A percentile compares a stretch with the other conserved stretches of the same genome.
Conservation (phyloP, 2,888 invertebrate species). For the Clostera curtula region DNA sequence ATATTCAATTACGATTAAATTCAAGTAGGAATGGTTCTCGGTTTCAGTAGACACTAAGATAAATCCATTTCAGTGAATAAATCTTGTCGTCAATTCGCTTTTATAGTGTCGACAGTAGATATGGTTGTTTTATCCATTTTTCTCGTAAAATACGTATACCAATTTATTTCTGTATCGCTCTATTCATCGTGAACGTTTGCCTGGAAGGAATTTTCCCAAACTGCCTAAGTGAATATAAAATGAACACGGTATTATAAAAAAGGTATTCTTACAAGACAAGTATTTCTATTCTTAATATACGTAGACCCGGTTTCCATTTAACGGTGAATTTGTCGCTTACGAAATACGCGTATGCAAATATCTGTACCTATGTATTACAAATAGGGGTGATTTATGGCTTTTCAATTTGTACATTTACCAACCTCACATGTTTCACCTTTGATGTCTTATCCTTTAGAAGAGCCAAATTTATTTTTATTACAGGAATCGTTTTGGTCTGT, state of each 20-base stretch:
- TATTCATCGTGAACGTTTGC: too few relatives aligned
- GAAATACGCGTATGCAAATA: conserved; percentile 27
- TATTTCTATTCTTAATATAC: conserved; percentile 21
- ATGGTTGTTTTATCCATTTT: too few relatives aligned
- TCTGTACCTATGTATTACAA: conserved; percentile 26
- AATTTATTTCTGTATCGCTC: too few relatives aligned
- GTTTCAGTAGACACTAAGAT: too few relatives aligned
- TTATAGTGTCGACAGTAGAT: too few relatives aligned
- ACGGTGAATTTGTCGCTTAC: conserved; percentile 26
- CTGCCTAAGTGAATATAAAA: conserved; percentile 9
- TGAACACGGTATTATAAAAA: conserved; percentile 5
- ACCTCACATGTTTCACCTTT: conserved; percentile 22
- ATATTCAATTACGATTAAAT: too few relatives aligned
- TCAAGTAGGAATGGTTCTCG: too few relatives aligned
- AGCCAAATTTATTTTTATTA: neutral
- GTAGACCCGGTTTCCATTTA: conserved; percentile 28
- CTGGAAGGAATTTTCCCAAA: too few relatives aligned
- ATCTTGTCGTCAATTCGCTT: too few relatives aligned
- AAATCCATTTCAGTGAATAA: too few relatives aligned
- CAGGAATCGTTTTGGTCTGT: too few relatives aligned
- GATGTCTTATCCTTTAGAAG: conserved; percentile 16
- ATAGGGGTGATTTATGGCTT: conserved; percentile 29
- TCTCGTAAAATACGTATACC: too few relatives aligned
- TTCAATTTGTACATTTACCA: conserved; percentile 31
- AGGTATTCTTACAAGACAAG: conserved; percentile 10